Evolutionary conservation across 1,140 invertebrate genomes (phyloP).

Genomic region (Manduca sexta): DNA sequence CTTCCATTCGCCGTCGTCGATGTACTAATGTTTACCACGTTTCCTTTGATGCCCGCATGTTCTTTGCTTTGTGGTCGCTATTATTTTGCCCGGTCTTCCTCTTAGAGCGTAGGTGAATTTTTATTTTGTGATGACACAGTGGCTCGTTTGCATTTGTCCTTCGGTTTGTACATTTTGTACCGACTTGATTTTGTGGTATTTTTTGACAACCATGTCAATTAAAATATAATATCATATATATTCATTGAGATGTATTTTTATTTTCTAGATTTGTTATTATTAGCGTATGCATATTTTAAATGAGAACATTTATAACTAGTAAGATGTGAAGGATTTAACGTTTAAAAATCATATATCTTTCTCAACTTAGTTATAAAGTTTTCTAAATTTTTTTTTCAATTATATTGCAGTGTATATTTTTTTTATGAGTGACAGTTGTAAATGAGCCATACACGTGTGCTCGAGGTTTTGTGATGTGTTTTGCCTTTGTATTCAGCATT

Average conservation of each 20-base stretch:
- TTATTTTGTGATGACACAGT: slow-evolving; percentile 6
- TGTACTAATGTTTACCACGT: not conserved
- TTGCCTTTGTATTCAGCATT: slow-evolving; percentile 44
- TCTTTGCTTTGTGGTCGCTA: slow-evolving; percentile 43
- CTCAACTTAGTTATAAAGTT: too few relatives aligned
- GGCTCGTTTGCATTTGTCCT: slow-evolving; percentile 3
- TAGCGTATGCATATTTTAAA: too few relatives aligned
- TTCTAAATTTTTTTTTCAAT: too few relatives aligned
- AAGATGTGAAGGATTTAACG: too few relatives aligned
- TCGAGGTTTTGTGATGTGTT: slow-evolving; percentile 39
- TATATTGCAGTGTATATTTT: not conserved
- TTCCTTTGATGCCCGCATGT: slow-evolving; percentile 6
- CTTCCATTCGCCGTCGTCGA: not conserved
- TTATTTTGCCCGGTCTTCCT: slow-evolving; percentile 46
- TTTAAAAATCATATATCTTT: too few relatives aligned
- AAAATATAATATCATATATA: too few relatives aligned
- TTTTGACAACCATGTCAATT: too few relatives aligned
- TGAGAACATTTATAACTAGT: too few relatives aligned
- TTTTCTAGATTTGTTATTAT: too few relatives aligned
- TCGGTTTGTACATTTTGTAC: too few relatives aligned
- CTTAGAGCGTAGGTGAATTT: slow-evolving; percentile 21
- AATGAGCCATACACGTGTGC: slow-evolving; percentile 17
- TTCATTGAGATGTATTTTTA: too few relatives aligned
- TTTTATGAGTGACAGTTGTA: slow-evolving; percentile 1
- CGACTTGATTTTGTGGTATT: too few relatives aligned